Conservation (phyloP, 2,113 vertebrate species). For the Ramphastos sulfuratus region DNA sequence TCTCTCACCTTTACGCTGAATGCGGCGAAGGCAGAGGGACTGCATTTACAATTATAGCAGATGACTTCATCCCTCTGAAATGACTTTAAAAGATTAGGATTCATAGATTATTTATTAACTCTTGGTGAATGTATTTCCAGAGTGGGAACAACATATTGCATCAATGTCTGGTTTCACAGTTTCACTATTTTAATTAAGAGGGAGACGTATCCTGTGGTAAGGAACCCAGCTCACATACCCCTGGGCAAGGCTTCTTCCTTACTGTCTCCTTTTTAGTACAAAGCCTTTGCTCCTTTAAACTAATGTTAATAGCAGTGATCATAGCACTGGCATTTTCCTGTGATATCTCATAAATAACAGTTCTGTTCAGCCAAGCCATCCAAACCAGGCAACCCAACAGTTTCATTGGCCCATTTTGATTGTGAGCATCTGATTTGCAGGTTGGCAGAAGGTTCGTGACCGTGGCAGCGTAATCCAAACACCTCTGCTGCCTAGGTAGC, state of each 20-base stretch:
- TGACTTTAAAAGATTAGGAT: conserved; percentile 78
- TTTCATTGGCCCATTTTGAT: neutral
- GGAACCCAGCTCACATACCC: conserved; percentile 13
- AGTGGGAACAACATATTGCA: conserved; percentile 76
- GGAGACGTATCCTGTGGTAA: neutral
- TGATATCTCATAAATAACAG: neutral
- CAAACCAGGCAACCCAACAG: neutral
- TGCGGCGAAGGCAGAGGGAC: conserved; percentile 44
- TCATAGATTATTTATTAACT: conserved; percentile 82
- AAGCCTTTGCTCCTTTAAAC: conserved; percentile 42
- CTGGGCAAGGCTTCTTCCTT: neutral
- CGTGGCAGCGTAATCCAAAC: conserved; percentile 55
- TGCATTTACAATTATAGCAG: conserved; percentile 68
- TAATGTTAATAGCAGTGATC: neutral
- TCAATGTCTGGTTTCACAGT: conserved; percentile 73
- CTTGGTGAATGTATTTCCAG: conserved; percentile 71
- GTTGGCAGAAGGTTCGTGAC: conserved; percentile 33
- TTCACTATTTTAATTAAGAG: conserved; percentile 74
- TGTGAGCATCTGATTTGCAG: neutral
- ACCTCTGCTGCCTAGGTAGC: conserved; percentile 53
- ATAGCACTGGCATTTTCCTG: neutral
- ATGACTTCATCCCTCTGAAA: conserved; percentile 74
- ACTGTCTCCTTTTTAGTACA: conserved; percentile 40
- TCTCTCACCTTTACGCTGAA: conserved; percentile 69
- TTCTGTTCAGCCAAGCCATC: neutral